A percentile compares a stretch with the other conserved stretches of the same genome.
phyloP scores from a whole-genome alignment of 2,797 vertebrate genomes.

The Myotis myotis region DNA sequence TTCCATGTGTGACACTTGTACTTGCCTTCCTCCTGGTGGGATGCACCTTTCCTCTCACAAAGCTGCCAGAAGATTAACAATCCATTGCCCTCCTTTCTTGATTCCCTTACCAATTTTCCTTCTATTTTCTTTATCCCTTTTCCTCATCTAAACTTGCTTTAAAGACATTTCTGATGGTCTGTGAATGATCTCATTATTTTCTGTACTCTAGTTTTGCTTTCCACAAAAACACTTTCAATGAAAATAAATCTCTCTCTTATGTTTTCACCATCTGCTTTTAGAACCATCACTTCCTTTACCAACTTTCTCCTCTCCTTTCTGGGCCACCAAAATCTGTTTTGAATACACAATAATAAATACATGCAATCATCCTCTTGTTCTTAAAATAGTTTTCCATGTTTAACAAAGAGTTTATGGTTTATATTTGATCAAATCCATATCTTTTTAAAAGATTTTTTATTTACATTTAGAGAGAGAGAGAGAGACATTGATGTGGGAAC shows the following conservation, averaged over 20 bases:
- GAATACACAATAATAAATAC: not conserved
- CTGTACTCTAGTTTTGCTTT: not conserved
- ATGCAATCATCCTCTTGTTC: not conserved
- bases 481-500: not conserved
- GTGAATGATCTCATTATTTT: conserved; percentile 7
- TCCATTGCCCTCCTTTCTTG: not conserved
- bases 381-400: not conserved
- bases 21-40: not conserved
- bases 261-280: not conserved
- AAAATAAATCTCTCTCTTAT: not conserved
- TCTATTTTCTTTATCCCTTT: not conserved
- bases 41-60: not conserved
- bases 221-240: not conserved
- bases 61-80: not conserved
- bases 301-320: not conserved
- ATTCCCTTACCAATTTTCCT: not conserved
- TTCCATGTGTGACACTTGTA: not conserved
- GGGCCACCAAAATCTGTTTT: not conserved
- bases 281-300: not conserved
- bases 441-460: not conserved
- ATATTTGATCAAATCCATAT: not conserved
- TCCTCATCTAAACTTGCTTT: not conserved
- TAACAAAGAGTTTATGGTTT: not conserved
- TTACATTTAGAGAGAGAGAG: not conserved
- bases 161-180: not conserved